These are phyloP conservation scores for Hydrotaea diabolus DNA, from an alignment of 2,888 invertebrate species.

Conservation along the genomic window DNA sequence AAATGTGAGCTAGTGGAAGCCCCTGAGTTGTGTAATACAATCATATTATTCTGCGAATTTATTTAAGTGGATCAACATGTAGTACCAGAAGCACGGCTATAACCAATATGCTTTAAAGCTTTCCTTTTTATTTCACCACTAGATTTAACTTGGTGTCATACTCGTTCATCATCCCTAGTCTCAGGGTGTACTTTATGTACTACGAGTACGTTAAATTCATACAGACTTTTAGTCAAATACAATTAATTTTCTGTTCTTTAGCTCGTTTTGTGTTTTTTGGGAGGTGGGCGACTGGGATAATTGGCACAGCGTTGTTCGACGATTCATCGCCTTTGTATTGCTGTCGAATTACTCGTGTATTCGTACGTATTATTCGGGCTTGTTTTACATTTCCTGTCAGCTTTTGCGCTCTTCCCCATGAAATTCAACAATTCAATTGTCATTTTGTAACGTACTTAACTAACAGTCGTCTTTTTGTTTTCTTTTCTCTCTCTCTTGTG, in stretches of 20 bases:
- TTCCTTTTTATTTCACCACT: too few relatives aligned
- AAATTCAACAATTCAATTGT: slow-evolving; percentile 26
- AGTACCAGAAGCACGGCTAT: too few relatives aligned
- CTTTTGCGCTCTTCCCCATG: slow-evolving; percentile 31
- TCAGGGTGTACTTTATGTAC: too few relatives aligned
- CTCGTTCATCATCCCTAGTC: too few relatives aligned
- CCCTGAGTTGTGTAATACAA: too few relatives aligned
- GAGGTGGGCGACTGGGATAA: background rate
- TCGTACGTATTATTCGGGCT: background rate
- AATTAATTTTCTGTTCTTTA: slow-evolving; percentile 1
- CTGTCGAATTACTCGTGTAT: slow-evolving; percentile 13
- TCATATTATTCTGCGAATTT: too few relatives aligned
- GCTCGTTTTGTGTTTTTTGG: background rate
- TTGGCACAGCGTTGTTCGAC: slow-evolving; percentile 21
- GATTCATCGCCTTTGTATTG: slow-evolving; percentile 9
- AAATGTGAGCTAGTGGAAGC: too few relatives aligned
- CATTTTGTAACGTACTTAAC: slow-evolving; percentile 16
- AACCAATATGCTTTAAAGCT: too few relatives aligned
- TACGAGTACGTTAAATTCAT: background rate
- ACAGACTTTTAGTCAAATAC: background rate
- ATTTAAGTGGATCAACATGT: too few relatives aligned
- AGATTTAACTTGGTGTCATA: too few relatives aligned
- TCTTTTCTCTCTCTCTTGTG: slow-evolving; percentile 35
- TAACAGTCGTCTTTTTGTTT: slow-evolving; percentile 23
- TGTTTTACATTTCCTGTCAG: slow-evolving; percentile 63